These are phyloP conservation scores for Eristalis tenax DNA, from an alignment of 2,888 invertebrate genomes.

Conservation along the genomic window DNA sequence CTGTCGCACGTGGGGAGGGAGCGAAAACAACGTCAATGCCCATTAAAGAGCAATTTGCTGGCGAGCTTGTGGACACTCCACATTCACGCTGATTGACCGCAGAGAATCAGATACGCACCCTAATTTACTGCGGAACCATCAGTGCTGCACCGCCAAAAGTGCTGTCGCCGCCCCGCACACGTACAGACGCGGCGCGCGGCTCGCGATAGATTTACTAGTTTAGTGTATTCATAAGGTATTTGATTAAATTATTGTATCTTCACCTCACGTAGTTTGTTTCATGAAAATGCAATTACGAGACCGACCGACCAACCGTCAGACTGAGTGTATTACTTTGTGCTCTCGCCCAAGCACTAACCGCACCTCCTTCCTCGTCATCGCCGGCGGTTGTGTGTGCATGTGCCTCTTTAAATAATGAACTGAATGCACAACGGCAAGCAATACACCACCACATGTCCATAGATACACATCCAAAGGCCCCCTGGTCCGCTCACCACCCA, in stretches of 20 bases:
- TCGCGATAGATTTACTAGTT: conserved; percentile 16
- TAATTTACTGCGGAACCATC: background rate
- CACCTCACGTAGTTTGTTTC: conserved; percentile 19
- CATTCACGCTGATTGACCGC: background rate
- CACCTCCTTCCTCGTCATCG: background rate
- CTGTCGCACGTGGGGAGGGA: background rate
- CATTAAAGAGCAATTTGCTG: background rate
- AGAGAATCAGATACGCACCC: background rate
- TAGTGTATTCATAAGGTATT: conserved; percentile 19
- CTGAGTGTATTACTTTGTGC: conserved; percentile 19
- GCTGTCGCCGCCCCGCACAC: background rate
- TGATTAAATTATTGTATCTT: conserved; percentile 29
- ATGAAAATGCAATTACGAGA: conserved; percentile 28
- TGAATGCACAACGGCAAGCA: conserved; percentile 26
- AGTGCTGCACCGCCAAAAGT: background rate
- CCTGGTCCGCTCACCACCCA: conserved; percentile 2
- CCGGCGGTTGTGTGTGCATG: background rate
- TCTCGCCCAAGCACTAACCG: background rate
- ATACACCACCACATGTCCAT: no score
- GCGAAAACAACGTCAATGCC: background rate
- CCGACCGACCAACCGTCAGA: conserved; percentile 21
- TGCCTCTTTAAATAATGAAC: background rate
- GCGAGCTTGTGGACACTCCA: background rate
- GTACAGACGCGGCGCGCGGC: background rate
- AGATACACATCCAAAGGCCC: no score